Percentiles rank a stretch among this genome's conserved stretches.
Conservation (phyloP, 2,797 vertebrate genomes). For the Tympanoctomys barrerae region DNA sequence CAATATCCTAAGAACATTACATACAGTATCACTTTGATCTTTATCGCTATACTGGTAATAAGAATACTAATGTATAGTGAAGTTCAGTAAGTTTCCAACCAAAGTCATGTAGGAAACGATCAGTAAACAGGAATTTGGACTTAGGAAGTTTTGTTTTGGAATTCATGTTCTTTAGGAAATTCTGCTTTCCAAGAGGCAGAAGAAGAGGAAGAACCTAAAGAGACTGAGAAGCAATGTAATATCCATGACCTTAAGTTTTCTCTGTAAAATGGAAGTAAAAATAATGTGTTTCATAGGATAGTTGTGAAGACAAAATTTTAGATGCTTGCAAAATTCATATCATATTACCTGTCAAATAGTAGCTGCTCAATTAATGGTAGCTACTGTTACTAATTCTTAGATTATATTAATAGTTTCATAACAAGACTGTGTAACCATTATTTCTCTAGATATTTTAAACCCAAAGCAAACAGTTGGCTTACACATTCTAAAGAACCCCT, state of each 20-base stretch:
- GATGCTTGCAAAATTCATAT: not conserved
- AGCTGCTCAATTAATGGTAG: not conserved
- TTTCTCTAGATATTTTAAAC: not conserved
- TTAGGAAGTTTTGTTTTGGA: constrained; percentile 5
- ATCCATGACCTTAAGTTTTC: not conserved
- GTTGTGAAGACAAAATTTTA: constrained; percentile 48
- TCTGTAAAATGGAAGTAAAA: constrained; percentile 22
- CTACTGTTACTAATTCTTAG: not conserved
- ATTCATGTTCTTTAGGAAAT: not conserved
- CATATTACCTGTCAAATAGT: not conserved
- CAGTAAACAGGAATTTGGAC: not conserved
- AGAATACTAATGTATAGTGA: constrained; percentile 21
- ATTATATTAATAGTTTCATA: constrained; percentile 20
- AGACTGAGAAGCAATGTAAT: not conserved
- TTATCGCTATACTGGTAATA: not conserved
- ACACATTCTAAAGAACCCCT: not conserved
- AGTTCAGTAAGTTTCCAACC: not conserved
- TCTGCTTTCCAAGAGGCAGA: not conserved
- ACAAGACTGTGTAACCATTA: not conserved
- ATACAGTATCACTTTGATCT: constrained; percentile 35
- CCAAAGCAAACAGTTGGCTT: not conserved
- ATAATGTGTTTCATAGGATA: not conserved
- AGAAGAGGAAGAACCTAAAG: not conserved
- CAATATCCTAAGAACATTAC: not conserved
- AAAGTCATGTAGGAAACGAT: not conserved